Evolutionary conservation across 2,888 invertebrate species (phyloP), one percentile per base, ranked within the genome.

Genomic region (Sesia apiformis): DNA sequence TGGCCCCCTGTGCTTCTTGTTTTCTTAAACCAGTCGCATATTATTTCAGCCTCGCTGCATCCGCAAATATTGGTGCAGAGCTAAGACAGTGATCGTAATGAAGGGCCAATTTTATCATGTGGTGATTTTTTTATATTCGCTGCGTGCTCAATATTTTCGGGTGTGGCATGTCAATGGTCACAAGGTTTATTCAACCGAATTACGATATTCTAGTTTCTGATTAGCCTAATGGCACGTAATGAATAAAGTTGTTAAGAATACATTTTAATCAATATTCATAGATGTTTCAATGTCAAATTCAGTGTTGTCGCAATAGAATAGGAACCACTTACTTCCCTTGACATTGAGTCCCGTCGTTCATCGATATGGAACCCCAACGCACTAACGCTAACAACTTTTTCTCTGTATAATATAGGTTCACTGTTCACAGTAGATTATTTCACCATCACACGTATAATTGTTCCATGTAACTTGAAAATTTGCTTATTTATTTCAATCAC

Each of bases 1-100:
- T 68, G 61, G 81, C 81, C 81, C 79, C 83, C 82, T 85, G 76
- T 81, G 88, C 88, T 87, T 84, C 84, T 85, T 87, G 84, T 87
- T 88, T 86, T 85, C 84, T 87, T 84, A 79, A 62, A 78, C 71
- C 67, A 72, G 70, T 77, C 76, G 74, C 69, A 61, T 66, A 64
- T 63, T 60, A 63, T 66, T 68, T 63, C 65, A 67, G 63, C 70
- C 70, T 70, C 66, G 58, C 65, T 63, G 71, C 63, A 62, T 71
- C 69, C 69, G 72, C 64, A 72, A 76, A 76, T 77, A 68, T 73
- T 62, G 69, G 69, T 63, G 61, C 60, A 58, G 57, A 64, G 67
- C 66, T 64, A 68, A 66, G 63, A 53, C 54, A 56, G 60, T 57
- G 67, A 64, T 64, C 67, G 63, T 56, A 57, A 58, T 59, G 63